These are phyloP conservation scores for Hyles euphorbiae DNA, from an alignment of 1,140 invertebrate species.

Conservation along the genomic window DNA sequence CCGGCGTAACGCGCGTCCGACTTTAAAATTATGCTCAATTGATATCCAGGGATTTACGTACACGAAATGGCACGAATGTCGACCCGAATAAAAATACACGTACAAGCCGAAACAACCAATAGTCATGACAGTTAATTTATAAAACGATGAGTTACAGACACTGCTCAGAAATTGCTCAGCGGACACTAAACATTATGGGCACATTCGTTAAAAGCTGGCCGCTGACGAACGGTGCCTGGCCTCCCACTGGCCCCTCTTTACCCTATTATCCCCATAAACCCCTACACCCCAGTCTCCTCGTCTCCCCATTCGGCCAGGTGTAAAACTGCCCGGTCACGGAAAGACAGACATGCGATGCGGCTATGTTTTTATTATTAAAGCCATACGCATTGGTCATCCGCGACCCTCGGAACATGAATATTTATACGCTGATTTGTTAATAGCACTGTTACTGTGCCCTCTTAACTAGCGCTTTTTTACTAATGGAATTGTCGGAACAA, in stretches of 20 bases:
- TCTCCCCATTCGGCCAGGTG: constrained; percentile 62
- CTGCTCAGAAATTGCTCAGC: constrained; percentile 56
- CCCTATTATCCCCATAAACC: constrained; percentile 50
- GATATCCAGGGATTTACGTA: no score
- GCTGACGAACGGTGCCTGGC: constrained; percentile 60
- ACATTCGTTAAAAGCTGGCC: constrained; percentile 69
- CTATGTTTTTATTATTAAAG: constrained; percentile 73
- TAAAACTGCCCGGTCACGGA: constrained; percentile 72
- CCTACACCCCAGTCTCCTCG: constrained; percentile 29
- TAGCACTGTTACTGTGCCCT: constrained; percentile 25
- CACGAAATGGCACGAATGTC: no score
- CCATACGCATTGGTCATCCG: constrained; percentile 55
- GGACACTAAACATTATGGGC: constrained; percentile 65
- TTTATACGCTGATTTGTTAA: constrained; percentile 67
- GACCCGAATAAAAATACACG: no score
- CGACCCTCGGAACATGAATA: constrained; percentile 46
- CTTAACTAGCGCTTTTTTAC: background rate
- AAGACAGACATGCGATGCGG: constrained; percentile 70
- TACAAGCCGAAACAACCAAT: constrained; percentile 20
- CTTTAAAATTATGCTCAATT: no score
- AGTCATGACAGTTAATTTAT: constrained; percentile 61
- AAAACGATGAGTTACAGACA: constrained; percentile 63
- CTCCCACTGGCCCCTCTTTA: constrained; percentile 43
- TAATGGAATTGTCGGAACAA: no score
- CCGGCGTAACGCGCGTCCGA: no score